Conservation (phyloP, 2,888 invertebrate species). For the Lepidochrysops patricia region DNA sequence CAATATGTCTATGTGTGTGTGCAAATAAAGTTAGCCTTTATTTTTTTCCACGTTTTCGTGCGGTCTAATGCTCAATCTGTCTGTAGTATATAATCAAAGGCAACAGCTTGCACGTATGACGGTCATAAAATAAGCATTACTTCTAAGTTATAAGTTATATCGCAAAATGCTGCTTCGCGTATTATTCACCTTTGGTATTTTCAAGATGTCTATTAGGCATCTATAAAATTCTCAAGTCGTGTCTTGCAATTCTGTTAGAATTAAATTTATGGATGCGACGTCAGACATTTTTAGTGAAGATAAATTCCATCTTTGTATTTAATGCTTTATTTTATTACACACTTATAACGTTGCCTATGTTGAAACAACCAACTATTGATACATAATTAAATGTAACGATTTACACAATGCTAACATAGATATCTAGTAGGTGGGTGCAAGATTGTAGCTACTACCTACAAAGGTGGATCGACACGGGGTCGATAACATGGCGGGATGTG, state of each 20-base stretch:
- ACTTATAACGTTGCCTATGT: not conserved
- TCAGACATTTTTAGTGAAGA: constrained; percentile 2
- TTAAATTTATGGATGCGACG: not conserved
- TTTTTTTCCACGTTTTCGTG: too few species aligned
- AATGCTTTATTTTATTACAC: not conserved
- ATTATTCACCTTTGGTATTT: constrained; percentile 5
- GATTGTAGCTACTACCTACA: not conserved
- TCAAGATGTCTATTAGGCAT: constrained; percentile 1
- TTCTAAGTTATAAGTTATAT: too few species aligned
- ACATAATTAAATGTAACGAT: not conserved
- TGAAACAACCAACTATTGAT: not conserved
- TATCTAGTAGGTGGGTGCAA: too few species aligned
- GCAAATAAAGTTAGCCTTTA: too few species aligned
- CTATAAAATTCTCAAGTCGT: not conserved
- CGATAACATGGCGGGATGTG: not conserved
- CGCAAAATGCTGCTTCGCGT: not conserved
- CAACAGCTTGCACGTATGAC: not conserved
- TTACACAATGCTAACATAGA: not conserved
- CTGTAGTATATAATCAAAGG: too few species aligned
- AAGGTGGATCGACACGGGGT: not conserved
- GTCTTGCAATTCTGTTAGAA: constrained; percentile 8
- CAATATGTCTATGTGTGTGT: too few species aligned
- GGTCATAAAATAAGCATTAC: not conserved
- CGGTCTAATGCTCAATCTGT: too few species aligned
- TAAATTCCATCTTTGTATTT: not conserved